Base-by-base conservation (phyloP, 2,797 vertebrate genomes). In the Cyclopterus lumpus region DNA sequence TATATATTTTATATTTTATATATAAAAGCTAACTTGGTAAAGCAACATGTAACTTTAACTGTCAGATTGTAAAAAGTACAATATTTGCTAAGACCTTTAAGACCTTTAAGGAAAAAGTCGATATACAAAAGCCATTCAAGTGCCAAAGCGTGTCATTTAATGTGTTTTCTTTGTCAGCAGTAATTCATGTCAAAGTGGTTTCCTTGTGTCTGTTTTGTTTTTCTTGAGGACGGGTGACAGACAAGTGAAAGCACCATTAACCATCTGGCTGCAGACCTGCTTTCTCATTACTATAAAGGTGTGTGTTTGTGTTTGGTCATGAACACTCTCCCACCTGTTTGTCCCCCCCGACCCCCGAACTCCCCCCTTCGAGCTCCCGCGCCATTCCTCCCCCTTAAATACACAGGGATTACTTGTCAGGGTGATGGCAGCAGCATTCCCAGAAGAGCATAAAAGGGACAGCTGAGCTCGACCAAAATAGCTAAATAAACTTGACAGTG, bases 391-490 rank as follows among this genome's bases (percentile, higher is more conserved):
- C 66, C 58, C 51, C 32, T 64, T 74, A 87, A 89, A 89, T 83
- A 87, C 73, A 71, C 49, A 70, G 71, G 86, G 89, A 90, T 90
- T 89, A 87, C 80, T 86, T 68, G 71, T 58, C 78, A n/a, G 79
- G 69, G 68, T 53, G 77, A 71, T 77, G 73, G 88, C 85, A 82
- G 81, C 83, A 77, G 79, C 87, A 81, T 83, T 90, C 88, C 71
- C 73, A 71, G 74, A 48, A 66, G 72, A 88, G 77, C 80, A 89
- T 83, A 79, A 80, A 89, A 82, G 80, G 75, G 79, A 93, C 94
- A 95, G 94, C 94, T 94, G 94, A 92, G 79, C 10, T 77, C 0
- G 74, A 90, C 91, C 14, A 60, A 92, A 94, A 95, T 94, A 95
- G 91, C 89, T 71, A 91, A 93, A 93, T 89, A 91, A 92, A 92